Evolutionary conservation across 2,113 vertebrate species (phyloP), one percentile per base, ranked within the genome.

Genomic region (Forbesichthys agassizii): DNA sequence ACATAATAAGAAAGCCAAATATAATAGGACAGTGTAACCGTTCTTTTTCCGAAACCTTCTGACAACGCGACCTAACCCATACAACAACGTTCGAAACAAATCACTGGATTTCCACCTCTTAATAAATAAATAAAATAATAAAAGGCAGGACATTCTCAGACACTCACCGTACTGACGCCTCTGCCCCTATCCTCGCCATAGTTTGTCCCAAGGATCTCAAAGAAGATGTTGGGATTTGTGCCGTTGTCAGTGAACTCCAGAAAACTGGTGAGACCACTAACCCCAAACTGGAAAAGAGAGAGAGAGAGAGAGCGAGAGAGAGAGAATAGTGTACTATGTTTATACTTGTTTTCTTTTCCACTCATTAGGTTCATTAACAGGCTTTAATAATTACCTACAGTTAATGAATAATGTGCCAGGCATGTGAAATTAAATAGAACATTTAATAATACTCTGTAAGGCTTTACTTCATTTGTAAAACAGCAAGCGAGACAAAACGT

Each of bases 151-250:
- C 66, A 48, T 69, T 71, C 74, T n/a, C 27, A 53, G 57, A 54
- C 53, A 77, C 95, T 96, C 87, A 99, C 98, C 94, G 95, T 95
- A 58, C 93, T 95, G 83, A 98, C 93, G 61, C 96, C 96, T 87
- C 97, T 94, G 64, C 96, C 96, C 48, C 97, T 91, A 82, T 99
- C 96, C 77, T 99, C 98, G 78, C 96, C 98, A 1, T 99, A 99
- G 86, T 95, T 99, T 62, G 98, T 99, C 63, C 98, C 98, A 87
- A 99, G 83, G 86, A 99, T 98, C 93, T 99, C 98, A 83, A 99
- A 99, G 76, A 95, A 91, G 68, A 99, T 97, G 66, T 99, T 99
- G 69, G 97, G 98, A 90, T 99, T 99, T 0, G 91, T 92, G 47
- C 98, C 97, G 57, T 96, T 96, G 73, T 99, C 95, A 33, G 89